Evolutionary conservation across 1,140 invertebrate genomes (phyloP).

Genomic region (Cydia pomonella): DNA sequence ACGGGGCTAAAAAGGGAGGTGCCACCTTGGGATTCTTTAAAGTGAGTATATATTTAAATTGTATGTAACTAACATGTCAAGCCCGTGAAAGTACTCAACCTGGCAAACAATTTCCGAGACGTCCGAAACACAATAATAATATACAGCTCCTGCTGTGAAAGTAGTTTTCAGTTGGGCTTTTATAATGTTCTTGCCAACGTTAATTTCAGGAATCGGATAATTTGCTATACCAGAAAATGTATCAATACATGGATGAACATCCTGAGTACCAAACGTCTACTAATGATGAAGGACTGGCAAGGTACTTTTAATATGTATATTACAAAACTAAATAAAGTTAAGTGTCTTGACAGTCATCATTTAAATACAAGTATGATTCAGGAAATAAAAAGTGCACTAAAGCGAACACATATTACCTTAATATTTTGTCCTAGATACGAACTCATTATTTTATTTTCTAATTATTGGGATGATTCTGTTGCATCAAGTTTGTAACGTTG

Average conservation of each 20-base stretch:
- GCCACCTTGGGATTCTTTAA: constrained; percentile 92
- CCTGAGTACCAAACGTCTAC: constrained; percentile 85
- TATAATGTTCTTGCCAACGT: not conserved
- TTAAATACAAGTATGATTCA: too few relatives aligned
- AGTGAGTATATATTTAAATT: constrained; percentile 79
- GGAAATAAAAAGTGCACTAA: too few relatives aligned
- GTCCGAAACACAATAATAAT: too few relatives aligned
- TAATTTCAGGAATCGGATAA: constrained; percentile 83
- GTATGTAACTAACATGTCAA: not conserved
- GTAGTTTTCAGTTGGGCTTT: not conserved
- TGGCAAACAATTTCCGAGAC: too few relatives aligned
- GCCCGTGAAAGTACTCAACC: not conserved
- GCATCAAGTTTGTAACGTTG: too few relatives aligned
- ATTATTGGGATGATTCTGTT: too few relatives aligned
- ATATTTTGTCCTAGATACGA: too few relatives aligned
- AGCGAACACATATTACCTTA: too few relatives aligned
- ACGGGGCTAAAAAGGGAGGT: constrained; percentile 91
- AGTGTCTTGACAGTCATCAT: too few relatives aligned
- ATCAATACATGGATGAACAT: constrained; percentile 87
- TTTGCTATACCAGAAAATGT: constrained; percentile 89
- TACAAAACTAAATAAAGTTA: too few relatives aligned
- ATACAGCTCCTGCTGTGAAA: not conserved
- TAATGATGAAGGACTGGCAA: constrained; percentile 88
- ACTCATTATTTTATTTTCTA: too few relatives aligned
- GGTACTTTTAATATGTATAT: constrained; percentile 58